A percentile compares a stretch with the other conserved stretches of the same genome.
Conservation (phyloP, 2,888 invertebrate species). For the Polydesmus complanatus region DNA sequence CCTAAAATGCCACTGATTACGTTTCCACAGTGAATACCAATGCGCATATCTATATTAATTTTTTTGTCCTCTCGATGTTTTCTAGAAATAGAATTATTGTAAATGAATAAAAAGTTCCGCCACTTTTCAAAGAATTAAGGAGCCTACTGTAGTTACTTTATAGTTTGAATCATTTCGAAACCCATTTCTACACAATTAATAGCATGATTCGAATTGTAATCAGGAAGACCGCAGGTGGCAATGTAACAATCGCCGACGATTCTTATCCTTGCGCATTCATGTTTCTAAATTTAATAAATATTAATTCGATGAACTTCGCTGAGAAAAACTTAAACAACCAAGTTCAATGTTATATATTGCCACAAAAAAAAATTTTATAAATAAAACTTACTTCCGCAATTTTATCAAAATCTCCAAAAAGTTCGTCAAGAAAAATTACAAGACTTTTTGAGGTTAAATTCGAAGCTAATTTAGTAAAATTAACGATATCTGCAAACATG, state of each 20-base stretch:
- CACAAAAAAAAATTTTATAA: no score
- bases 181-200: slow-evolving; percentile 81
- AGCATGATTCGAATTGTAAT: slow-evolving; percentile 62
- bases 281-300: slow-evolving; percentile 25
- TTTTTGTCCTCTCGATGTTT: slow-evolving; percentile 61
- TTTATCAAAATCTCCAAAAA: slow-evolving; percentile 82
- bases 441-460: slow-evolving; percentile 64
- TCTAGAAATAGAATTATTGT: not conserved
- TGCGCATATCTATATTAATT: slow-evolving; percentile 86
- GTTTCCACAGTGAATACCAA: slow-evolving; percentile 84
- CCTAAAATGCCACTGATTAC: slow-evolving; percentile 86
- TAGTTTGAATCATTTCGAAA: slow-evolving; percentile 82
- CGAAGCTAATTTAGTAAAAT: slow-evolving; percentile 76
- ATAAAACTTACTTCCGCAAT: slow-evolving; percentile 61
- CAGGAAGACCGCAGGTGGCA: slow-evolving; percentile 65
- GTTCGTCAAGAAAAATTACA: slow-evolving; percentile 73
- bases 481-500: slow-evolving; percentile 83
- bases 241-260: slow-evolving; percentile 90
- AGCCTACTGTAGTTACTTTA: slow-evolving; percentile 47
- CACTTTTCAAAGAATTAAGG: not conserved
- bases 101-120: not conserved
- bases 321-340: not conserved
- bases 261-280: slow-evolving; percentile 58
- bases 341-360: not conserved
- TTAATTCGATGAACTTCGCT: slow-evolving; percentile 8